Percentiles rank a stretch among this genome's conserved stretches.
These are phyloP conservation scores for Pangasius larnaudii DNA, from an alignment of 2,797 vertebrate genomes.

Conservation along the genomic window DNA sequence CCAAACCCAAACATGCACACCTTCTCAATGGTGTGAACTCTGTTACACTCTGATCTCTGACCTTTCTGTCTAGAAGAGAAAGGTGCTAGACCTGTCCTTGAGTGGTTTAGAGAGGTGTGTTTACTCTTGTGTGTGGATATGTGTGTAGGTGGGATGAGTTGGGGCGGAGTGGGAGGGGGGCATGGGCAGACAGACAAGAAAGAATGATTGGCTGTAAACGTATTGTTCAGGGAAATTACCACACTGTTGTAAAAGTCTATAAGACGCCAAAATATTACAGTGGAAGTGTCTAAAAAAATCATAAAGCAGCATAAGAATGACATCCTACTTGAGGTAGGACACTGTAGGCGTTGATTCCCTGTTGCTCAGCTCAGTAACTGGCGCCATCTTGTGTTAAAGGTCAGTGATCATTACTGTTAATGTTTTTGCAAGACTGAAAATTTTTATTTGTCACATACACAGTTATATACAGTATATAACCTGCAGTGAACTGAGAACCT, in stretches of 20 bases:
- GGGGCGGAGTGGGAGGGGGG: no score
- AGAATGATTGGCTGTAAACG: conserved; percentile 2
- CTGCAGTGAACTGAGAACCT: no score
- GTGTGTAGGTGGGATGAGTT: conserved; percentile 4
- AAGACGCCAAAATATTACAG: not conserved
- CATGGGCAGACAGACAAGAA: not conserved
- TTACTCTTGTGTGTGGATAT: conserved; percentile 54
- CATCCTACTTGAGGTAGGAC: no score
- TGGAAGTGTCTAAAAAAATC: not conserved
- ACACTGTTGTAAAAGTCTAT: not conserved
- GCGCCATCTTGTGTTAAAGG: conserved; percentile 43
- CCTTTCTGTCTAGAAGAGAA: conserved; percentile 46
- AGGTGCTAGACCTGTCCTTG: conserved; percentile 36
- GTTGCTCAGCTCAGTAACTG: not conserved
- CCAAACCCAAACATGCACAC: conserved; percentile 35
- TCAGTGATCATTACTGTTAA: not conserved
- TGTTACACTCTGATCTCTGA: conserved; percentile 53
- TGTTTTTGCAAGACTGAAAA: no score
- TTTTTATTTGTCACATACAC: no score
- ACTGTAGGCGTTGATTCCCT: no score
- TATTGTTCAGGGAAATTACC: not conserved
- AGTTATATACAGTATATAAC: no score
- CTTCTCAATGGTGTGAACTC: conserved; percentile 47
- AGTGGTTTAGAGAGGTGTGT: conserved; percentile 38
- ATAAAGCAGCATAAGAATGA: not conserved